Evolutionary conservation across 2,797 vertebrate genomes (phyloP).

Genomic region (Clarias pachynema): DNA sequence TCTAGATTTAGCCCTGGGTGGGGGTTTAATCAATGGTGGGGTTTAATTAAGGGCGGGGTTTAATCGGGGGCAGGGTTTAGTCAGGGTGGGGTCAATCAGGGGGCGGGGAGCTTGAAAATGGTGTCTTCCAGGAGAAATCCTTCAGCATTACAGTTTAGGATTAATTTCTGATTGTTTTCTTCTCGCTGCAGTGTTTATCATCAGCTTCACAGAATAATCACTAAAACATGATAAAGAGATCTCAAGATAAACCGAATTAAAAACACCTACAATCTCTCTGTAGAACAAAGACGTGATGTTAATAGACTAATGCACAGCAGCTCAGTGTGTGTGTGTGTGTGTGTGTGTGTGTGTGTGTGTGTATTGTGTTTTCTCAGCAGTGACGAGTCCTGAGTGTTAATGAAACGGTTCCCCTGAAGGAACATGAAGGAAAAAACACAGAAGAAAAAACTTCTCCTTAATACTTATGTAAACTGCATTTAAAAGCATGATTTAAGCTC

Average conservation of each 20-base stretch:
- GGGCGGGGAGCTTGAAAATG: too few species aligned
- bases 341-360: not conserved
- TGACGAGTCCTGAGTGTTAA: not conserved
- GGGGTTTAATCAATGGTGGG: too few species aligned
- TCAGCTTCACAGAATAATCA: not conserved
- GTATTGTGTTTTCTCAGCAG: not conserved
- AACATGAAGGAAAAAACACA: not conserved
- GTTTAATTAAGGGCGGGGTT: too few species aligned
- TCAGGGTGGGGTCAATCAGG: too few species aligned
- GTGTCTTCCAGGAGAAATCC: not conserved
- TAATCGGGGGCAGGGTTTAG: too few species aligned
- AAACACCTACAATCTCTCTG: not conserved
- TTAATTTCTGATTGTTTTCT: not conserved
- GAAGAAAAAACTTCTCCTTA: not conserved
- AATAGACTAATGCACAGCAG: not conserved
- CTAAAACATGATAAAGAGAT: not conserved
- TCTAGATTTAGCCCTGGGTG: too few species aligned
- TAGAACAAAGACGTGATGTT: not conserved
- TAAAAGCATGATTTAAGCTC: too few species aligned
- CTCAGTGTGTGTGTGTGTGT: not conserved
- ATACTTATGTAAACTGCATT: too few species aligned
- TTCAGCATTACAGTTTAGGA: too few species aligned
- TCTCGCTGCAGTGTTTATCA: not conserved
- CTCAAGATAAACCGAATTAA: not conserved
- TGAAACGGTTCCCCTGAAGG: too few species aligned